Evolutionary conservation across 2,888 invertebrate genomes (phyloP).

Genomic region (Pachycephus smyrnensis): DNA sequence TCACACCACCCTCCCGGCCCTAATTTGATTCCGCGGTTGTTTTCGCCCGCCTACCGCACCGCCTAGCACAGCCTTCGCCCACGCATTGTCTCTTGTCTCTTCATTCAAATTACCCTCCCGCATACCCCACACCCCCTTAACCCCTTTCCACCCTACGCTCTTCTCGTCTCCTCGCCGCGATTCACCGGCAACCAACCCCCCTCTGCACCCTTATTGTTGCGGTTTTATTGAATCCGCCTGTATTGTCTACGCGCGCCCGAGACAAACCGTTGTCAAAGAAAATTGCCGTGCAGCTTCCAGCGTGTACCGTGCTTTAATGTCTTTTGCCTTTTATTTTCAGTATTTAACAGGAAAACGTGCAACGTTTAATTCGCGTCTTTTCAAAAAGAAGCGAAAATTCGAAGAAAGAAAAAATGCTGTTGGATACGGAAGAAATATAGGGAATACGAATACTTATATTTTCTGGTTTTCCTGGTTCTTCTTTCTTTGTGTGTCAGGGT

Average conservation of each 20-base stretch:
- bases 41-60: conserved; percentile 52
- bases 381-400: not conserved
- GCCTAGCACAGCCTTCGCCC: conserved; percentile 44
- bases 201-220: conserved; percentile 63
- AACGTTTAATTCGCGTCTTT: not conserved
- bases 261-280: conserved; percentile 54
- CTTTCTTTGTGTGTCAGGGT: not conserved
- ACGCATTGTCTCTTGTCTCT: conserved; percentile 66
- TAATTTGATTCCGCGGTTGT: conserved; percentile 66
- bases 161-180: conserved; percentile 24
- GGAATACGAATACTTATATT: not conserved
- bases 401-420: not conserved
- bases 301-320: conserved; percentile 27
- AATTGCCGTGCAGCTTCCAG: conserved; percentile 37
- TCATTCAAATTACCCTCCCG: conserved; percentile 65
- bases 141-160: conserved; percentile 24
- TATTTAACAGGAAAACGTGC: not conserved
- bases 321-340: conserved; percentile 4
- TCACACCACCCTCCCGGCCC: conserved; percentile 38
- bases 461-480: not conserved
- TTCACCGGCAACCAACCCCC: conserved; percentile 29
- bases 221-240: conserved; percentile 65
- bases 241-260: conserved; percentile 57
- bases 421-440: not conserved
- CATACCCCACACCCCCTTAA: conserved; percentile 43